phyloP scores from a whole-genome alignment of 1,140 invertebrate genomes.

The Drosophila pseudoananassae region DNA sequence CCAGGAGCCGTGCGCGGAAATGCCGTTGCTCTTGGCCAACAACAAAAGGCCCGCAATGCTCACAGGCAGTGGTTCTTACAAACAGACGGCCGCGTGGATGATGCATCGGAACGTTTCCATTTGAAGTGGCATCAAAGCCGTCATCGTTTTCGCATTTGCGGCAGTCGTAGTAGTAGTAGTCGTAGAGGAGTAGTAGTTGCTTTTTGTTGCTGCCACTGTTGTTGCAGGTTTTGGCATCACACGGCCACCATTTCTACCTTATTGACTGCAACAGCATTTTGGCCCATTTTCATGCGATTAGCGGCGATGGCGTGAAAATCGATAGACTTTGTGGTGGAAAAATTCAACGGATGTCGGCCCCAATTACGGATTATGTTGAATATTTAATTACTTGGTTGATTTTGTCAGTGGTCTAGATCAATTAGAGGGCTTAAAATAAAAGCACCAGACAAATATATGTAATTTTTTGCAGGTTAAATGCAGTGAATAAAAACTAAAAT shows the following conservation, averaged over 20 bases:
- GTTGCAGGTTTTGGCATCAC: constrained; percentile 12
- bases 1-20: constrained; percentile 24
- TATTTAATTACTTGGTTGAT: constrained; percentile 32
- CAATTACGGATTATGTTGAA: constrained; percentile 24
- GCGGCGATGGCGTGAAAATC: constrained; percentile 46
- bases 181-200: not conserved
- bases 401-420: constrained; percentile 12
- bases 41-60: constrained; percentile 35
- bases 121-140: constrained; percentile 66
- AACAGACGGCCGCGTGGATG: constrained; percentile 22
- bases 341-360: constrained; percentile 6
- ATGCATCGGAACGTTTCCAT: constrained; percentile 63
- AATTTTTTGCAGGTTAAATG: not conserved
- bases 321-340: constrained; percentile 32
- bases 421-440: constrained; percentile 26
- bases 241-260: constrained; percentile 22
- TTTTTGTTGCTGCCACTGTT: not conserved
- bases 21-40: constrained; percentile 38
- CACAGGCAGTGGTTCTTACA: constrained; percentile 17
- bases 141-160: constrained; percentile 44
- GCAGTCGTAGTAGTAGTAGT: constrained; percentile 9
- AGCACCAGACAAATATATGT: not conserved
- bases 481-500: too few relatives aligned
- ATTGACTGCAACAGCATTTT: constrained; percentile 39
- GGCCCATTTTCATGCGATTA: constrained; percentile 46